phyloP scores from a whole-genome alignment of 2,888 invertebrate genomes.

The Neoitamus cyanurus region DNA sequence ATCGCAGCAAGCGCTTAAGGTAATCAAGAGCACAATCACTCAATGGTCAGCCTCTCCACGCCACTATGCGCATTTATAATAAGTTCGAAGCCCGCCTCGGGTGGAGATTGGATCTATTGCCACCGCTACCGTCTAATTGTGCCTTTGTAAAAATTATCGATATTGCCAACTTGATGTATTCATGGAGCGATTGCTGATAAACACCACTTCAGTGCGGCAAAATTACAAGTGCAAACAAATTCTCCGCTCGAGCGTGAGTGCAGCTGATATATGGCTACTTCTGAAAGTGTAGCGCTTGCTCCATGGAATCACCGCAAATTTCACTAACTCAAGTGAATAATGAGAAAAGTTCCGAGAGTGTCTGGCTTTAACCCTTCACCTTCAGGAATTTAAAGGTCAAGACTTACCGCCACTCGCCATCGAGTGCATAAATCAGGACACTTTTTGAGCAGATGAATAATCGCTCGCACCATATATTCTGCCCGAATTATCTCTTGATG shows the following conservation, averaged over 20 bases:
- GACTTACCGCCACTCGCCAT: neutral
- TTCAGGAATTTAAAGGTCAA: slow-evolving; percentile 17
- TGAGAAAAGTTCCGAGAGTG: neutral
- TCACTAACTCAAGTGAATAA: neutral
- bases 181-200: slow-evolving; percentile 2
- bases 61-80: slow-evolving; percentile 9
- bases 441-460: neutral
- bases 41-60: neutral
- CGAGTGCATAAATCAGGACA: slow-evolving; percentile 18
- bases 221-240: neutral
- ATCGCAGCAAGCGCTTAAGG: neutral
- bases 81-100: neutral
- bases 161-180: neutral
- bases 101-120: neutral
- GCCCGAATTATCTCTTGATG: slow-evolving; percentile 29
- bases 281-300: neutral
- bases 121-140: neutral
- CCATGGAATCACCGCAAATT: neutral
- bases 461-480: neutral
- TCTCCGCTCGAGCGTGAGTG: neutral
- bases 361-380: neutral
- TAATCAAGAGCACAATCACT: slow-evolving; percentile 12
- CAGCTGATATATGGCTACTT: neutral
- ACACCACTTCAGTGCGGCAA: neutral
- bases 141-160: neutral